phyloP scores from a whole-genome alignment of 2,888 invertebrate species.

The Sphinx pinastri region DNA sequence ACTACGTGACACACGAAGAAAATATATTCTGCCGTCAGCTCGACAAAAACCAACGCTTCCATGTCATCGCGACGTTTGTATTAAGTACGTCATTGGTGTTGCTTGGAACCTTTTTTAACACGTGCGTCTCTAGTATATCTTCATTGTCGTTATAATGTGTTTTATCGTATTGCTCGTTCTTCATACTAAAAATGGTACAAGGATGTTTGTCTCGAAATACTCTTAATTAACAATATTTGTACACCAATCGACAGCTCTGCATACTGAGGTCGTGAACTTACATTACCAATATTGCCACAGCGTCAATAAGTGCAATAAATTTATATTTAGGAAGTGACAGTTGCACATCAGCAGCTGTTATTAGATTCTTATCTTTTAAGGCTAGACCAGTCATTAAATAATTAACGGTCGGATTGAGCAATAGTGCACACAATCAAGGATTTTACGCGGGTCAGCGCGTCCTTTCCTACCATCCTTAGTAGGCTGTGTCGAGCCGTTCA shows the following conservation, averaged over 20 bases:
- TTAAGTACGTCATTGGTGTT: conserved; percentile 1
- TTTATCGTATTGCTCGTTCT: conserved; percentile 6
- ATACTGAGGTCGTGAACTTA: conserved; percentile 1
- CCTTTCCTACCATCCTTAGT: conserved; percentile 65
- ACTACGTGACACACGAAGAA: conserved; percentile 49
- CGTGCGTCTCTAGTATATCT: neutral
- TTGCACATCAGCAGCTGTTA: conserved; percentile 16
- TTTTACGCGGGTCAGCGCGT: conserved; percentile 57
- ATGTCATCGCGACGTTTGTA: conserved; percentile 16
- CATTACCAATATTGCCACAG: conserved; percentile 6
- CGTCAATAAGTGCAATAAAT: neutral
- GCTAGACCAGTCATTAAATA: conserved; percentile 44
- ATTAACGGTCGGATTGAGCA: conserved; percentile 49
- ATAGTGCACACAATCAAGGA: conserved; percentile 62
- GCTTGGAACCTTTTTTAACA: neutral
- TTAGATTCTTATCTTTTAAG: conserved; percentile 34
- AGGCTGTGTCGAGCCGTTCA: conserved; percentile 64
- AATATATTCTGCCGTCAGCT: conserved; percentile 24
- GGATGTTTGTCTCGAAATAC: neutral
- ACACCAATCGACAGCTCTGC: neutral
- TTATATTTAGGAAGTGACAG: conserved; percentile 12
- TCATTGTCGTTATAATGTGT: neutral
- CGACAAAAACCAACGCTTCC: conserved; percentile 17
- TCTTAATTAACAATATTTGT: neutral
- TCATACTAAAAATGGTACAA: conserved; percentile 7